Percentiles rank a stretch among this genome's conserved stretches.
These are phyloP conservation scores for Camponotus fellah DNA, from an alignment of 2,888 invertebrate species.

Conservation along the genomic window DNA sequence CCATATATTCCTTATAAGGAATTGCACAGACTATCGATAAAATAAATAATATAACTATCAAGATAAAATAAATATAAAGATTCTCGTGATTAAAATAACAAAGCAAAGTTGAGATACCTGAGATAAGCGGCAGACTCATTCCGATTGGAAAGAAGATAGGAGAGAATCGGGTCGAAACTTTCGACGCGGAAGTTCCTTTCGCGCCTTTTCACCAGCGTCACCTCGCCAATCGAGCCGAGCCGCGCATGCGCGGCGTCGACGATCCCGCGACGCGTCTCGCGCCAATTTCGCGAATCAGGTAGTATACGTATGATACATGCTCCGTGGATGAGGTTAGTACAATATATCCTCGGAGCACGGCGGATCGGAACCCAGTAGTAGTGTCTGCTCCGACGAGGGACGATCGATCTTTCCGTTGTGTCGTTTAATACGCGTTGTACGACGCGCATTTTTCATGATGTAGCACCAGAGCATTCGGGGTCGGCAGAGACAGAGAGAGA, in stretches of 20 bases:
- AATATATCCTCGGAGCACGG: background rate
- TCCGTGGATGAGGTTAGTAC: background rate
- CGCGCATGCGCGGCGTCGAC: background rate
- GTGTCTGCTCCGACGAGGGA: slow-evolving; percentile 22
- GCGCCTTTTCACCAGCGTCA: background rate
- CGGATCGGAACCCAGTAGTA: background rate
- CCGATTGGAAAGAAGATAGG: too few species aligned
- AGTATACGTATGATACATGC: background rate
- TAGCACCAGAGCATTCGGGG: slow-evolving; percentile 10
- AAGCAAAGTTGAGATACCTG: too few species aligned
- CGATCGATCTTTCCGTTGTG: slow-evolving; percentile 17
- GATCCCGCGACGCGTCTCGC: background rate
- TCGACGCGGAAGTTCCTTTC: background rate
- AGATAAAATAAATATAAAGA: too few species aligned
- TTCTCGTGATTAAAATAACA: too few species aligned
- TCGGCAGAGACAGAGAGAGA: background rate
- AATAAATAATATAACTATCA: too few species aligned
- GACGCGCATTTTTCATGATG: slow-evolving; percentile 34
- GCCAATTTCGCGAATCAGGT: background rate
- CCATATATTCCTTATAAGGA: background rate
- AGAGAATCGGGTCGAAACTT: background rate
- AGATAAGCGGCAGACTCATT: too few species aligned
- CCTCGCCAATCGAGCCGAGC: too few species aligned
- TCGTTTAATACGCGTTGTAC: slow-evolving; percentile 21
- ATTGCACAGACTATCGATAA: too few species aligned